These are phyloP conservation scores for Melipona bicolor DNA, from an alignment of 2,888 invertebrate genomes.

Conservation along the genomic window DNA sequence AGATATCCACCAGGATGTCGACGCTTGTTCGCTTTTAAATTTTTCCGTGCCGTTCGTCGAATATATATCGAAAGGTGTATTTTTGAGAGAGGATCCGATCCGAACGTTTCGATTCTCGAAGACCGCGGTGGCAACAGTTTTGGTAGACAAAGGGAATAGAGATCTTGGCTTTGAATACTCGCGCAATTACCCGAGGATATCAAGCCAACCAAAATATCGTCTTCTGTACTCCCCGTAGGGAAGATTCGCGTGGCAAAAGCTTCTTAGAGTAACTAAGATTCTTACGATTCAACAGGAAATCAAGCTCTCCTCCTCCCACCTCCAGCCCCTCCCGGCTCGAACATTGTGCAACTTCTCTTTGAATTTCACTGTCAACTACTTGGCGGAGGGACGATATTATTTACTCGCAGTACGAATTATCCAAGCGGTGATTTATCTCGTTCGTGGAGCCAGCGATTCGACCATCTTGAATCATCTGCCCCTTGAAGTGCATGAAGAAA, in stretches of 20 bases:
- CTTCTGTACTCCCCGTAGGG: background rate
- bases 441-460: background rate
- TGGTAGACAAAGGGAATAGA: background rate
- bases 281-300: background rate
- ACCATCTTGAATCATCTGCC: too few species aligned
- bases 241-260: background rate
- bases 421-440: background rate
- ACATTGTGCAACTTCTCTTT: background rate
- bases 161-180: background rate
- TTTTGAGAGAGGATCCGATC: too few species aligned
- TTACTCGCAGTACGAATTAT: background rate
- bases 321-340: too few species aligned
- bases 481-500: background rate
- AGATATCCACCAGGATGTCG: too few species aligned
- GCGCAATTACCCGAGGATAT: constrained; percentile 10
- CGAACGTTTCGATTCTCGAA: background rate
- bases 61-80: too few species aligned
- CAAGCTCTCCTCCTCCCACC: background rate
- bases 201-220: background rate
- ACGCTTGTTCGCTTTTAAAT: too few species aligned
- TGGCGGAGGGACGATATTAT: background rate
- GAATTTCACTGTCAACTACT: background rate
- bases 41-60: too few species aligned
- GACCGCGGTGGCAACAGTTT: background rate
- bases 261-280: background rate